A percentile compares a stretch with the other conserved stretches of the same genome.
phyloP scores from a whole-genome alignment of 2,888 invertebrate genomes.

The Pecten maximus region DNA sequence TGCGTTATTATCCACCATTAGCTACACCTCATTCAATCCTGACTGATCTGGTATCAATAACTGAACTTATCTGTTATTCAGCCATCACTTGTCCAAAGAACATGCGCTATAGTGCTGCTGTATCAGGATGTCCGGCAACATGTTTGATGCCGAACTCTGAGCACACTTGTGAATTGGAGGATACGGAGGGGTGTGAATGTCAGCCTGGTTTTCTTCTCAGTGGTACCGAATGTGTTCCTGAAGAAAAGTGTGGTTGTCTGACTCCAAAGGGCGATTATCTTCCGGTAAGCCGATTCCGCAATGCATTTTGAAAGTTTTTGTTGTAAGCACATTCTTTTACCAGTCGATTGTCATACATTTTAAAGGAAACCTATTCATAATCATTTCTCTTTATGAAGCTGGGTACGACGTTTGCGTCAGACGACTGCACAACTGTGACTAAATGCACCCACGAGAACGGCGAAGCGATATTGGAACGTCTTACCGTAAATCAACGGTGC shows the following conservation, averaged over 20 bases:
- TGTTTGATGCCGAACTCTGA: slow-evolving; percentile 43
- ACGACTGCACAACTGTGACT: slow-evolving; percentile 42
- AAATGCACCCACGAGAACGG: slow-evolving; percentile 39
- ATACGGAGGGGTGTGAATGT: slow-evolving; percentile 55
- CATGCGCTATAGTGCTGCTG: slow-evolving; percentile 51
- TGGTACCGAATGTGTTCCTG: slow-evolving; percentile 50
- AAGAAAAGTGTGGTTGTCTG: slow-evolving; percentile 52
- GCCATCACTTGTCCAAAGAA: slow-evolving; percentile 56
- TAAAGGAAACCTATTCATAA: background rate
- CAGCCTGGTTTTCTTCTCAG: slow-evolving; percentile 50
- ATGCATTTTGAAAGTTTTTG: background rate
- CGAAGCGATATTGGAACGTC: slow-evolving; percentile 14
- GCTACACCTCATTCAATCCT: too few species aligned
- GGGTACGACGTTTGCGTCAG: slow-evolving; percentile 36
- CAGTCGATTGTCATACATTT: background rate
- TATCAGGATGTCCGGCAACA: slow-evolving; percentile 57
- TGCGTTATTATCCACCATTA: too few species aligned
- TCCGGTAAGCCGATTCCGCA: slow-evolving; percentile 50
- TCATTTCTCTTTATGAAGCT: slow-evolving; percentile 36
- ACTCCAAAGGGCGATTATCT: slow-evolving; percentile 49
- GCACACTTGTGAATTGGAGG: slow-evolving; percentile 30
- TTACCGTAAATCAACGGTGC: slow-evolving; percentile 37
- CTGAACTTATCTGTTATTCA: too few species aligned
- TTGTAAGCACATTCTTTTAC: too few species aligned
- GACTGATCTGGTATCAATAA: too few species aligned